Evolutionary conservation across 2,113 vertebrate species (phyloP).

Genomic region (Fregata magnificens): DNA sequence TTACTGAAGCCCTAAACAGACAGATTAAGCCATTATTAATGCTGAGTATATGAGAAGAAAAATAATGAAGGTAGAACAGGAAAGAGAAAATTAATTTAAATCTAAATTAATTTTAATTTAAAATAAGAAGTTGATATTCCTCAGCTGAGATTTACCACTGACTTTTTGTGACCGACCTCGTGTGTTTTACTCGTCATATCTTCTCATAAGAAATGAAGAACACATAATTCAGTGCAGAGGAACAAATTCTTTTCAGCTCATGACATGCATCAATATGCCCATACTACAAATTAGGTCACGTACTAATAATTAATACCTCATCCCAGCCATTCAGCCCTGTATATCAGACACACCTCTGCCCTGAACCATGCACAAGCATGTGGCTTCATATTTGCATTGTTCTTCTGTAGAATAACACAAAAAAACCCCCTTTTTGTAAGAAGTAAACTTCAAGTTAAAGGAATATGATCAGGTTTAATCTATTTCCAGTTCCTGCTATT

Average conservation of each 20-base stretch:
- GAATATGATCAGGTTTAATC: neutral
- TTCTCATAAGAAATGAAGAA: neutral
- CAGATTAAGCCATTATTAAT: neutral
- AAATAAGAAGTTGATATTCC: neutral
- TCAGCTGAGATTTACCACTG: neutral
- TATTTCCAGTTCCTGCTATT: neutral
- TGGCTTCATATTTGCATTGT: neutral
- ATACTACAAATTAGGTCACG: neutral
- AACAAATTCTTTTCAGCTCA: neutral
- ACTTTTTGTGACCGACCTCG: neutral
- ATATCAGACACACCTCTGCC: neutral
- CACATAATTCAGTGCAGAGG: neutral
- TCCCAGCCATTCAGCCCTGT: neutral
- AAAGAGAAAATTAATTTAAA: conserved; percentile 19
- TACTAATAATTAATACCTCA: neutral
- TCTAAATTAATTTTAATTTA: neutral
- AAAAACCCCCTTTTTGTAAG: neutral
- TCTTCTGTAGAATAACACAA: neutral
- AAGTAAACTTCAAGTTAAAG: neutral
- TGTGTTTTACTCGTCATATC: neutral
- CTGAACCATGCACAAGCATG: neutral
- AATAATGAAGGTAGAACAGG: neutral
- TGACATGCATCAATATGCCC: neutral
- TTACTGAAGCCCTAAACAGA: neutral
- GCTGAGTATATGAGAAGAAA: neutral